Evolutionary conservation across 2,888 invertebrate species (phyloP).

Genomic region (Drosophila monieri): DNA sequence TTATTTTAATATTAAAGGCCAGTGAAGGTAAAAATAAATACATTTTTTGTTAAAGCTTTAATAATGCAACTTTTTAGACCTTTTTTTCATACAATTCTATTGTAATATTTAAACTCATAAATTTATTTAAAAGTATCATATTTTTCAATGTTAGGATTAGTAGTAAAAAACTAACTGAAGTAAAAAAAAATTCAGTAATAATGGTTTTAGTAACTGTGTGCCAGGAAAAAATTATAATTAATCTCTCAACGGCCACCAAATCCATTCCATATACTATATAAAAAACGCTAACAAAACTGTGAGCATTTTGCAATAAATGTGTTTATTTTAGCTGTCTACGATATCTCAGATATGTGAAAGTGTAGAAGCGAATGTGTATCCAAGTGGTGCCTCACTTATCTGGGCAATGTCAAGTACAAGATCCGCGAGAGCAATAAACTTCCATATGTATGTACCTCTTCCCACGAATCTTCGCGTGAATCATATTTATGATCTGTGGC

Average conservation of each 20-base stretch:
- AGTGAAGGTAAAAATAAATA: too few relatives aligned
- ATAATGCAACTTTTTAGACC: background rate
- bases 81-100: background rate
- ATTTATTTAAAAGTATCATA: background rate
- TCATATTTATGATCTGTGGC: slow-evolving; percentile 21
- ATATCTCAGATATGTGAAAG: slow-evolving; percentile 1
- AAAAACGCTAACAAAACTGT: background rate
- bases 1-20: background rate
- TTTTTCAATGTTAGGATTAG: too few relatives aligned
- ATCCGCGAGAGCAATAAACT: slow-evolving; percentile 20
- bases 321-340: slow-evolving; percentile 1
- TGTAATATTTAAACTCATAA: background rate
- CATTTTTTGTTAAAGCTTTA: background rate
- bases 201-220: too few relatives aligned
- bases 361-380: background rate
- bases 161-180: background rate
- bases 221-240: background rate
- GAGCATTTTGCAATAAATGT: slow-evolving; percentile 16
- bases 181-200: background rate
- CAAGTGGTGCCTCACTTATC: slow-evolving; percentile 6
- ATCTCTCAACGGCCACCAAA: too few relatives aligned
- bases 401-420: slow-evolving; percentile 39
- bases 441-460: slow-evolving; percentile 10
- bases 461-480: slow-evolving; percentile 7
- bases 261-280: too few relatives aligned